Percentiles rank a stretch among this genome's conserved stretches.
Evolutionary conservation across 2,888 invertebrate species (phyloP).

Genomic region (Mellilla xanthometata): DNA sequence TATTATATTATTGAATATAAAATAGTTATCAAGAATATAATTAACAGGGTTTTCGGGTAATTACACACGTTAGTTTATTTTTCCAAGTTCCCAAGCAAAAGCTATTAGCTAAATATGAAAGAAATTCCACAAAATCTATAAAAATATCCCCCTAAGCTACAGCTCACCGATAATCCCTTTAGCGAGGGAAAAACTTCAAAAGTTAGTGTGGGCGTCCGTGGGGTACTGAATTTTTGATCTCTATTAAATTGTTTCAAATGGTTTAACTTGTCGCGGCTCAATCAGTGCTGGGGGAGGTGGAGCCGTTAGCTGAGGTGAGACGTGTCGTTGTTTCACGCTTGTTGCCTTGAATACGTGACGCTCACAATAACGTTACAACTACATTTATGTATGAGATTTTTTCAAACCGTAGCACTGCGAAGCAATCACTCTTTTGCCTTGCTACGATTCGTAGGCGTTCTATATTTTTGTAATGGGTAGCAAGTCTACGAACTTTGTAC

Average conservation of each 20-base stretch:
- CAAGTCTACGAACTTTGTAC: too few relatives aligned
- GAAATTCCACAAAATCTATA: constrained; percentile 70
- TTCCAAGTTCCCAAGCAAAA: constrained; percentile 16
- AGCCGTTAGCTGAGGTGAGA: constrained; percentile 19
- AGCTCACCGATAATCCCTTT: constrained; percentile 79
- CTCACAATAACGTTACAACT: too few relatives aligned
- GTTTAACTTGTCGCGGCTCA: constrained; percentile 83
- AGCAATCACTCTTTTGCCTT: too few relatives aligned
- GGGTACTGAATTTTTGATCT: constrained; percentile 80
- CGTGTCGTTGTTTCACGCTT: constrained; percentile 55
- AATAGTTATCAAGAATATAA: too few relatives aligned
- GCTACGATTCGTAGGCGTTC: too few relatives aligned
- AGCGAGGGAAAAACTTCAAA: constrained; percentile 82
- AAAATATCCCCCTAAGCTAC: constrained; percentile 73
- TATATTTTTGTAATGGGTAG: too few relatives aligned
- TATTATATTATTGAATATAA: too few relatives aligned
- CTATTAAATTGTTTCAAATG: constrained; percentile 83
- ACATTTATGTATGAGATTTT: too few relatives aligned
- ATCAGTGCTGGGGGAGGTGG: constrained; percentile 62
- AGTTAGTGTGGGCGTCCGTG: constrained; percentile 76
- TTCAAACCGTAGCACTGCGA: too few relatives aligned
- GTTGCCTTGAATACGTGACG: constrained; percentile 50
- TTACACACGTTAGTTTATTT: too few relatives aligned
- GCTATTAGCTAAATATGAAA: constrained; percentile 53
- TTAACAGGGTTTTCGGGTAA: too few relatives aligned